phyloP scores from a whole-genome alignment of 1,140 invertebrate species.

The Andrena cerasifolii region DNA sequence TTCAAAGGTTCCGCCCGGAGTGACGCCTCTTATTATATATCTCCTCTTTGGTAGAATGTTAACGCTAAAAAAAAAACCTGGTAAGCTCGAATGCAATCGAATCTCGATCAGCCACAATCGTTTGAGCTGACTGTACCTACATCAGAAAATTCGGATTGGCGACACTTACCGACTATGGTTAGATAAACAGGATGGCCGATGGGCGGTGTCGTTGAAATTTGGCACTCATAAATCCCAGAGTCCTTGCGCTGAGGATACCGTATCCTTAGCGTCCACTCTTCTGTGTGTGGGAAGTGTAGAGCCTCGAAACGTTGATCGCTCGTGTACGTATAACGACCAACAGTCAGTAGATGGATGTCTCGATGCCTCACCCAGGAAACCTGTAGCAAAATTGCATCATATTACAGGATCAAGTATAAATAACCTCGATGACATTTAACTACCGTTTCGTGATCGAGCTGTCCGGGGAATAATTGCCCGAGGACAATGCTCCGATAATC shows the following conservation, averaged over 20 bases:
- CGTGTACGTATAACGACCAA: slow-evolving; percentile 84
- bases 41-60: too few species aligned
- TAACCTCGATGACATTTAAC: too few species aligned
- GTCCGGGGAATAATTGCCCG: not conserved
- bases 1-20: too few species aligned
- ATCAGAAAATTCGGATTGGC: too few species aligned
- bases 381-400: slow-evolving; percentile 71
- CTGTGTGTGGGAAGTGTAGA: slow-evolving; percentile 82
- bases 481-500: not conserved
- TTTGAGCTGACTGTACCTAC: not conserved
- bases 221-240: slow-evolving; percentile 90
- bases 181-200: slow-evolving; percentile 88
- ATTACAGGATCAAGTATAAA: not conserved
- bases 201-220: slow-evolving; percentile 90
- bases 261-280: slow-evolving; percentile 86
- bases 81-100: not conserved
- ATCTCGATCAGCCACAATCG: not conserved
- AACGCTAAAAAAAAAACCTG: not conserved
- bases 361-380: slow-evolving; percentile 85
- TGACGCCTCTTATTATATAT: too few species aligned
- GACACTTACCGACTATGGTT: slow-evolving; percentile 87
- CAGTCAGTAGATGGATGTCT: slow-evolving; percentile 83
- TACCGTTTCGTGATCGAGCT: too few species aligned
- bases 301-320: slow-evolving; percentile 85
- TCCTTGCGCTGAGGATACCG: slow-evolving; percentile 87